phyloP scores from a whole-genome alignment of 2,113 vertebrate species.

The Poeciliopsis prolifica region DNA sequence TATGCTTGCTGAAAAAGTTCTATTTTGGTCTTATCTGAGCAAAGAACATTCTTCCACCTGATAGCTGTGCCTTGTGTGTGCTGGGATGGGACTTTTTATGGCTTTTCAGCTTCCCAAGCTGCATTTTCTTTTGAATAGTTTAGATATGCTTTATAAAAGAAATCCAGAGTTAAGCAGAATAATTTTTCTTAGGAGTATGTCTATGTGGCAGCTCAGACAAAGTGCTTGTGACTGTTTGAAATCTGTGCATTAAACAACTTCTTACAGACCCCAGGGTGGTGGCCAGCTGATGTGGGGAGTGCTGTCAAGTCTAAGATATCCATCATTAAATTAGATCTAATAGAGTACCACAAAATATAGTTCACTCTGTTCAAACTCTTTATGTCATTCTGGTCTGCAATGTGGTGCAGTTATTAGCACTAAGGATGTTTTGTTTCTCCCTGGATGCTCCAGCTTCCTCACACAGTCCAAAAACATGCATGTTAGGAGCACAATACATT shows the following conservation, averaged over 20 bases:
- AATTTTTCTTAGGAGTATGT: constrained; percentile 42
- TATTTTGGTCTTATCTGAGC: too few relatives aligned
- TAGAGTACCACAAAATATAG: constrained; percentile 26
- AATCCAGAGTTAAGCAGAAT: constrained; percentile 66
- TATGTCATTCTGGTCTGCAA: too few relatives aligned
- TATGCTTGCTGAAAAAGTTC: too few relatives aligned
- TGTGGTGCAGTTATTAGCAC: not conserved
- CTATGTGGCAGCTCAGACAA: constrained; percentile 2
- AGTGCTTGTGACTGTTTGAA: constrained; percentile 34
- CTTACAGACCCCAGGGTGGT: constrained; percentile 29
- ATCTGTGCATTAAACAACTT: constrained; percentile 64
- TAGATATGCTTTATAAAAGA: constrained; percentile 4
- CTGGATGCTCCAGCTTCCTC: not conserved
- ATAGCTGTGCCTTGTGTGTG: too few relatives aligned
- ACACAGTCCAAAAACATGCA: not conserved
- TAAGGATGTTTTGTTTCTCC: not conserved
- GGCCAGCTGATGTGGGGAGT: constrained; percentile 31
- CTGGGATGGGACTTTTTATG: too few relatives aligned
- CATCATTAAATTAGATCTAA: constrained; percentile 40
- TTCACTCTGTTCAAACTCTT: not conserved
- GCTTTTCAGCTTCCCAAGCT: too few relatives aligned
- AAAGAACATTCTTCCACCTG: too few relatives aligned
- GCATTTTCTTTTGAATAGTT: too few relatives aligned
- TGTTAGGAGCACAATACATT: not conserved
- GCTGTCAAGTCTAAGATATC: constrained; percentile 31